phyloP scores from a whole-genome alignment of 1,140 invertebrate species.

The Neodiprion lecontei region DNA sequence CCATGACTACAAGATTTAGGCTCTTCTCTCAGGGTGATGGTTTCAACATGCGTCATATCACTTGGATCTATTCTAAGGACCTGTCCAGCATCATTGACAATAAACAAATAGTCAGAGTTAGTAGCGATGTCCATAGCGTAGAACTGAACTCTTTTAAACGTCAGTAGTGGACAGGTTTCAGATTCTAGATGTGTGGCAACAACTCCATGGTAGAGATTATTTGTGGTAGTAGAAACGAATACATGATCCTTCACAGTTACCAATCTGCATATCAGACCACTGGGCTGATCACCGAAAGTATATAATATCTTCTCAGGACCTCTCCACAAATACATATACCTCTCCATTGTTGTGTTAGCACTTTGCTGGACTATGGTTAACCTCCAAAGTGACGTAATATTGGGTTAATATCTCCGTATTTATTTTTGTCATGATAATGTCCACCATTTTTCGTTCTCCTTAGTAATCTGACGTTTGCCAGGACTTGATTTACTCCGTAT shows the following conservation, averaged over 20 bases:
- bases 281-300: conserved; percentile 43
- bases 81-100: conserved; percentile 68
- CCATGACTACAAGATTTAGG: conserved; percentile 69
- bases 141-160: conserved; percentile 42
- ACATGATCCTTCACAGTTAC: conserved; percentile 46
- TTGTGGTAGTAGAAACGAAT: conserved; percentile 50
- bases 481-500: neutral
- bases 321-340: conserved; percentile 52
- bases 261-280: conserved; percentile 48
- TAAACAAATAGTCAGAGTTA: conserved; percentile 66
- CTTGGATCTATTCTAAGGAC: conserved; percentile 66
- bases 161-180: conserved; percentile 23
- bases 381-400: neutral
- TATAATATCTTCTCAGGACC: conserved; percentile 47
- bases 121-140: conserved; percentile 68
- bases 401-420: neutral
- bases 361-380: conserved; percentile 34
- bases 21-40: conserved; percentile 70
- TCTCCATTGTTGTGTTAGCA: conserved; percentile 43
- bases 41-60: conserved; percentile 64
- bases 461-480: neutral
- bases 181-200: conserved; percentile 25
- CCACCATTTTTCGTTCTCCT: no score
- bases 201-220: conserved; percentile 49
- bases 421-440: neutral